A percentile compares a stretch with the other conserved stretches of the same genome.
Conservation (phyloP, 2,113 vertebrate species). For the Sclerurus mexicanus region DNA sequence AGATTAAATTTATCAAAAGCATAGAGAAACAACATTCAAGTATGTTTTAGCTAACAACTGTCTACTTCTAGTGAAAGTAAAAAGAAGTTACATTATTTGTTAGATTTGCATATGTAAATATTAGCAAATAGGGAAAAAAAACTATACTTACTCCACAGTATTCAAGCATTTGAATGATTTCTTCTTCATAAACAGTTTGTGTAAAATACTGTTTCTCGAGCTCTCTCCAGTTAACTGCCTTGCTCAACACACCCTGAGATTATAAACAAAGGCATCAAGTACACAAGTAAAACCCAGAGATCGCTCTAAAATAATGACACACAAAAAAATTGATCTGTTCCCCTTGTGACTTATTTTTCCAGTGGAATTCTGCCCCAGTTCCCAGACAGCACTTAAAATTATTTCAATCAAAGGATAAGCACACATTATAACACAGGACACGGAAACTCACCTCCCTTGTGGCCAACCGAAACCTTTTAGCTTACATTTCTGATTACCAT, state of each 20-base stretch:
- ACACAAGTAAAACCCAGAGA: neutral
- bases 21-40: neutral
- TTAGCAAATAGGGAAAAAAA: neutral
- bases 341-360: neutral
- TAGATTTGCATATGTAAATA: neutral
- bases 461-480: neutral
- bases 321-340: neutral
- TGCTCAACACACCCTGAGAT: slow-evolving; percentile 91
- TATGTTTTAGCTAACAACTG: neutral
- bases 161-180: slow-evolving; percentile 92
- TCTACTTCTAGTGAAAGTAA: neutral
- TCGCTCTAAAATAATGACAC: neutral
- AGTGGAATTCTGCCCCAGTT: neutral
- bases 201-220: slow-evolving; percentile 94
- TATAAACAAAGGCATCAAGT: neutral
- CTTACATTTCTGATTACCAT: neutral
- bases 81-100: neutral
- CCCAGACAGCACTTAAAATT: neutral
- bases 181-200: slow-evolving; percentile 92
- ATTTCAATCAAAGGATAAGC: neutral
- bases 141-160: slow-evolving; percentile 91
- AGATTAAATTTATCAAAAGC: neutral
- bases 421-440: neutral
- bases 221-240: slow-evolving; percentile 94
- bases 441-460: neutral